Percentiles rank a stretch among this genome's conserved stretches.
Conservation (phyloP, 1,140 invertebrate genomes). For the Scaptomyza hsui region DNA sequence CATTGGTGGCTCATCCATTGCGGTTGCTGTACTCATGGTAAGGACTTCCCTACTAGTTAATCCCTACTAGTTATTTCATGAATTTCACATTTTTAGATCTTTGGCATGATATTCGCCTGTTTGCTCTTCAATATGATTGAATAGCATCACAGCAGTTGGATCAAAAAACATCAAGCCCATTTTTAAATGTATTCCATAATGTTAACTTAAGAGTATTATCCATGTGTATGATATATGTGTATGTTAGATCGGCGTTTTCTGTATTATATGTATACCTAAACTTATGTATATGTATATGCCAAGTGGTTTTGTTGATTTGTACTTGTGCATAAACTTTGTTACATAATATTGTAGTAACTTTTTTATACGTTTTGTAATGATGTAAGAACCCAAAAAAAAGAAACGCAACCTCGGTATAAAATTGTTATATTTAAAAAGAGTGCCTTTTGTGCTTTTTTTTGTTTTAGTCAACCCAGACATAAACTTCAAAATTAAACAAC, state of each 20-base stretch:
- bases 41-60: slow-evolving; percentile 15
- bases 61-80: not conserved
- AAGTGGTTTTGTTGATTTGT: slow-evolving; percentile 1
- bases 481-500: not conserved
- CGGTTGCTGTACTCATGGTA: slow-evolving; percentile 91
- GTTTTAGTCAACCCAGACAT: not conserved
- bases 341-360: slow-evolving; percentile 53
- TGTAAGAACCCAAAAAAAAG: slow-evolving; percentile 24
- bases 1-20: slow-evolving; percentile 91
- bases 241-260: slow-evolving; percentile 41
- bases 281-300: slow-evolving; percentile 39
- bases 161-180: slow-evolving; percentile 41
- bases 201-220: slow-evolving; percentile 68
- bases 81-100: slow-evolving; percentile 78
- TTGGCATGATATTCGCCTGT: slow-evolving; percentile 90
- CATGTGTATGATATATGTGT: slow-evolving; percentile 44
- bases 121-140: slow-evolving; percentile 90
- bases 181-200: slow-evolving; percentile 39
- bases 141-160: slow-evolving; percentile 72
- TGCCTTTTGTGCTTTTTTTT: not conserved
- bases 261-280: slow-evolving; percentile 46
- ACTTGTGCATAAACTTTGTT: not conserved
- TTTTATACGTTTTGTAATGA: slow-evolving; percentile 46
- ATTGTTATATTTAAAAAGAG: not conserved
- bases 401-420: slow-evolving; percentile 5